Evolutionary conservation across 2,797 vertebrate genomes (phyloP).

Genomic region (Macropodus opercularis): DNA sequence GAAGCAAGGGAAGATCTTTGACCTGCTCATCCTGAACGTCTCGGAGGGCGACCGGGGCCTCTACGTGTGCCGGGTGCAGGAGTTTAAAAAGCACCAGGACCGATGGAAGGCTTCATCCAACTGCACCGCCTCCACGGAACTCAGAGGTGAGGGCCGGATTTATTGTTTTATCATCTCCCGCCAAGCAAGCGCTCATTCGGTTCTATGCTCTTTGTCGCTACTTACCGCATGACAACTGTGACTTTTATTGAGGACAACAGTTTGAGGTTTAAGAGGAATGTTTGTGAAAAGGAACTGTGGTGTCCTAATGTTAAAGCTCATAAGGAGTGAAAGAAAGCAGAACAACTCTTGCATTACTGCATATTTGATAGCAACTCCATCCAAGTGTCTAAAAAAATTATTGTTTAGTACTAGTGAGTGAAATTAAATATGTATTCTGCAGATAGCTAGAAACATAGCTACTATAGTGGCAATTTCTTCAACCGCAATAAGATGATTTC

Average conservation of each 20-base stretch:
- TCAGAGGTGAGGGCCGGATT: conserved; percentile 84
- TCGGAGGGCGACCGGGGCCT: conserved; percentile 85
- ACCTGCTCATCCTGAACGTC: conserved; percentile 86
- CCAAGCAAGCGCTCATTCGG: too few species aligned
- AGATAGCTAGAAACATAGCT: not conserved
- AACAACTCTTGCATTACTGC: too few species aligned
- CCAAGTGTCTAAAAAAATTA: too few species aligned
- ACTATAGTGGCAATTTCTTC: conserved; percentile 43
- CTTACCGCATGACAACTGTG: conserved; percentile 2
- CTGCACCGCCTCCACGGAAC: conserved; percentile 87
- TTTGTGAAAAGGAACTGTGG: not conserved
- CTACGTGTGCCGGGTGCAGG: conserved; percentile 93
- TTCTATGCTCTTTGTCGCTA: too few species aligned
- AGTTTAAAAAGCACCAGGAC: conserved; percentile 89
- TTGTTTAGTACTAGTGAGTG: too few species aligned
- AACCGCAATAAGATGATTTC: conserved; percentile 58
- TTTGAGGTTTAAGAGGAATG: not conserved
- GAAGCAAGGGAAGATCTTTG: conserved; percentile 84
- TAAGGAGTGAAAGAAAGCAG: not conserved
- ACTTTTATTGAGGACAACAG: conserved; percentile 2
- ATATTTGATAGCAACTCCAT: too few species aligned
- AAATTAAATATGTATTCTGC: too few species aligned
- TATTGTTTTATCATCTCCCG: not conserved
- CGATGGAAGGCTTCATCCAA: conserved; percentile 93
- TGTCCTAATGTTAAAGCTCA: not conserved